These are phyloP conservation scores for Agrotis puta DNA, from an alignment of 2,888 invertebrate genomes.

Conservation along the genomic window DNA sequence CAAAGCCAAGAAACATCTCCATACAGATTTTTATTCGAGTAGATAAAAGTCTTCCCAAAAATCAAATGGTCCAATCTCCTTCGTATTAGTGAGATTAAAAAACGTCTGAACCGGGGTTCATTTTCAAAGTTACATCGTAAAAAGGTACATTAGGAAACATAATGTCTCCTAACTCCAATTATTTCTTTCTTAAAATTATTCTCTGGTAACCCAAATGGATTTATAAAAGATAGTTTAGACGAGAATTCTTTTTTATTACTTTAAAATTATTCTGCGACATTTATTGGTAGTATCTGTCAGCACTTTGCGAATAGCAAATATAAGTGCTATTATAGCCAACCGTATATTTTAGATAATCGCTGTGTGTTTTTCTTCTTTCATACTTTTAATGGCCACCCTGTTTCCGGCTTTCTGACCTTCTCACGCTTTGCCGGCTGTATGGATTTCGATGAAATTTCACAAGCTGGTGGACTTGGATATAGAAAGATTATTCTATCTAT, in stretches of 20 bases:
- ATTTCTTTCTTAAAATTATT: constrained; percentile 43
- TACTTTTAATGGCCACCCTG: too few relatives aligned
- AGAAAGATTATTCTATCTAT: too few relatives aligned
- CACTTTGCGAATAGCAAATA: background rate
- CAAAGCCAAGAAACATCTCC: constrained; percentile 2
- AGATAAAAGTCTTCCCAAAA: constrained; percentile 42
- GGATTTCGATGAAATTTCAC: too few relatives aligned
- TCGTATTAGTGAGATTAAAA: constrained; percentile 52
- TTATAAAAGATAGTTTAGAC: constrained; percentile 43
- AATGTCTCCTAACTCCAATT: constrained; percentile 57
- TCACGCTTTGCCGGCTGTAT: too few relatives aligned
- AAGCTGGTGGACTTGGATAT: too few relatives aligned
- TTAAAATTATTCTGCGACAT: constrained; percentile 27
- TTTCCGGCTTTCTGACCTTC: too few relatives aligned
- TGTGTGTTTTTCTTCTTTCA: background rate
- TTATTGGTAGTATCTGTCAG: constrained; percentile 8
- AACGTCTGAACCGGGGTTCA: constrained; percentile 38
- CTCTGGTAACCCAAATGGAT: constrained; percentile 33
- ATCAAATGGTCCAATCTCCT: constrained; percentile 41
- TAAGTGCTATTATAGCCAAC: background rate
- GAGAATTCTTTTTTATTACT: constrained; percentile 21
- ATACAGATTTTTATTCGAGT: background rate
- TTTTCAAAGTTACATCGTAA: constrained; percentile 58
- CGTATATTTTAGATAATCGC: background rate
- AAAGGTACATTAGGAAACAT: constrained; percentile 53